Conservation (phyloP, 1,140 invertebrate species). For the Solenopsis fugax region DNA sequence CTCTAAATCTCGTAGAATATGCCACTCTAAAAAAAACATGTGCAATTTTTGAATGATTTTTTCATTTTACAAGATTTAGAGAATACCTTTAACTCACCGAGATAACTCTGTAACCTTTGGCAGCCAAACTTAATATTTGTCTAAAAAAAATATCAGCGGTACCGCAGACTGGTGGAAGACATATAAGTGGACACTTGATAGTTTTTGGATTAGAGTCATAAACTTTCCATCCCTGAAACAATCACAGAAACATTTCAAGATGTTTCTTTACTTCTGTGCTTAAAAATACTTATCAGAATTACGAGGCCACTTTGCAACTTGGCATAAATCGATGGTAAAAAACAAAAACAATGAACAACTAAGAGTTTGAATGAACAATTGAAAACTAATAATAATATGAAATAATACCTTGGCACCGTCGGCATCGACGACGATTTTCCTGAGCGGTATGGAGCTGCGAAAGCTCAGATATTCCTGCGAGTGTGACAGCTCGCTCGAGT, state of each 20-base stretch:
- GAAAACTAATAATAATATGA: background rate
- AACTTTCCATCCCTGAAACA: slow-evolving; percentile 92
- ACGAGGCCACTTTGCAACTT: background rate
- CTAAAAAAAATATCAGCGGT: slow-evolving; percentile 96
- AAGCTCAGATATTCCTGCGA: slow-evolving; percentile 95
- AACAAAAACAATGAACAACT: background rate
- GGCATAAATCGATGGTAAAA: background rate
- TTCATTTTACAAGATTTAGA: background rate
- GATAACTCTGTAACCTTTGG: slow-evolving; percentile 94
- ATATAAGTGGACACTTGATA: slow-evolving; percentile 93
- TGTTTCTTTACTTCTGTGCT: background rate
- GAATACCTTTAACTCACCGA: slow-evolving; percentile 87
- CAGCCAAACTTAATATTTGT: slow-evolving; percentile 92
- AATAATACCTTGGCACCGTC: slow-evolving; percentile 91
- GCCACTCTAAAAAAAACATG: too few species aligned
- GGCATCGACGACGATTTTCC: slow-evolving; percentile 93
- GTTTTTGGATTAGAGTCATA: slow-evolving; percentile 95
- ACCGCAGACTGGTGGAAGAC: slow-evolving; percentile 95
- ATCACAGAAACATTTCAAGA: background rate
- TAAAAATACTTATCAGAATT: background rate
- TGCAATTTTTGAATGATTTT: too few species aligned
- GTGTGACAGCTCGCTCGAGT: slow-evolving; percentile 90
- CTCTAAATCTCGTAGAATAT: too few species aligned
- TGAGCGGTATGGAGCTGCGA: slow-evolving; percentile 93
- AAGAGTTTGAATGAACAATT: background rate